phyloP scores from a whole-genome alignment of 2,113 vertebrate genomes.

The Chroicocephalus ridibundus region DNA sequence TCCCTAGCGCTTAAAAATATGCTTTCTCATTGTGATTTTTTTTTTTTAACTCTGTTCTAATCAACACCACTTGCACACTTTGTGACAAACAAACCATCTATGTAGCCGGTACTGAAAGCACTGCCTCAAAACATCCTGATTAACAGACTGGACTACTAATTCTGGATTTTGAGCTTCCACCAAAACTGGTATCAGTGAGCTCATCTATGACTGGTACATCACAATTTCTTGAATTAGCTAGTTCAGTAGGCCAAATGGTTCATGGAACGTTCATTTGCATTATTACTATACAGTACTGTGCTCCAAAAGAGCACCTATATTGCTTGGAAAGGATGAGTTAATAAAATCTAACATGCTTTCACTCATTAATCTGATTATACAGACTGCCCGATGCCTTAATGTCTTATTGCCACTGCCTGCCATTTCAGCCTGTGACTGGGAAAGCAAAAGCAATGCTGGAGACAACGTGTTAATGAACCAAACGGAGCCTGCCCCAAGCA shows the following conservation, averaged over 20 bases:
- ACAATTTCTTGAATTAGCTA: not conserved
- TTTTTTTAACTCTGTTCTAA: not conserved
- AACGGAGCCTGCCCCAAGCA: fast-evolving
- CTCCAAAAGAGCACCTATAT: not conserved
- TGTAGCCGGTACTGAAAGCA: not conserved
- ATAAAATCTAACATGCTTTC: not conserved
- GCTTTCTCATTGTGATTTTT: not conserved
- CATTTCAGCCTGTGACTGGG: fast-evolving
- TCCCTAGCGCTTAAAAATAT: not conserved
- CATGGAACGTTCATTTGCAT: not conserved
- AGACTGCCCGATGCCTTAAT: fast-evolving
- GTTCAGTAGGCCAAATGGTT: not conserved
- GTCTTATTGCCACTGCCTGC: not conserved
- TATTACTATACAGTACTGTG: not conserved
- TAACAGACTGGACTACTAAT: not conserved
- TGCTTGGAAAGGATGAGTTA: not conserved
- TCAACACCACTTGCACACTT: not conserved
- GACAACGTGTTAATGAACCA: fast-evolving
- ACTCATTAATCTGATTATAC: not conserved
- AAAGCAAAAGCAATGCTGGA: not conserved
- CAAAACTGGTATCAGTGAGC: not conserved
- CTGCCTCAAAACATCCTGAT: not conserved
- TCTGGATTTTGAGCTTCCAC: not conserved
- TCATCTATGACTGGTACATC: not conserved
- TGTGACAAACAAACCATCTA: not conserved